phyloP scores from a whole-genome alignment of 2,113 vertebrate genomes.

The Paradoxurus hermaphroditus region DNA sequence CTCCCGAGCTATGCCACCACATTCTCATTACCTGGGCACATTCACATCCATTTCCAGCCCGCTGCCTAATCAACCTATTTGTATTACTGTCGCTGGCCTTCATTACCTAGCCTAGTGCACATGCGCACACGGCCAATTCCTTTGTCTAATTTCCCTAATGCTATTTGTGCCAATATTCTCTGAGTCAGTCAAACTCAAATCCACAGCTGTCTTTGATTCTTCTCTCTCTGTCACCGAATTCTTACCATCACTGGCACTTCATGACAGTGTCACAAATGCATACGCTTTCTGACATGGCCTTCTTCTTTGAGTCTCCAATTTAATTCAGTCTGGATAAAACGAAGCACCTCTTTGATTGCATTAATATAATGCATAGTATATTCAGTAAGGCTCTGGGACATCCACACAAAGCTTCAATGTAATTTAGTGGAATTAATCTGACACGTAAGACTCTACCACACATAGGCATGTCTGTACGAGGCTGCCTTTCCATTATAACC shows the following conservation, averaged over 20 bases:
- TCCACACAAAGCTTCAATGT: neutral
- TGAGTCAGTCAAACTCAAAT: neutral
- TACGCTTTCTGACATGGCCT: neutral
- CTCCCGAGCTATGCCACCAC: neutral
- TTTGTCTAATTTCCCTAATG: neutral
- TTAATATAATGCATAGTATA: conserved; percentile 2
- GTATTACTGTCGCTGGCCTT: conserved; percentile 1
- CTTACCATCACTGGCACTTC: neutral
- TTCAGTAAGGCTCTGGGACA: neutral
- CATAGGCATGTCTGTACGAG: neutral
- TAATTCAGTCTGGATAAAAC: neutral
- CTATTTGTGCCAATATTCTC: neutral
- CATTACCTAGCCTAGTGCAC: neutral
- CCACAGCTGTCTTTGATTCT: neutral
- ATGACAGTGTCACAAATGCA: neutral
- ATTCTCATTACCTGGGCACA: neutral
- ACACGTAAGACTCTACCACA: neutral
- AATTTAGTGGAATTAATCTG: neutral
- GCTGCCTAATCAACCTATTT: conserved; percentile 31
- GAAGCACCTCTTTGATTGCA: neutral
- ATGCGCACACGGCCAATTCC: neutral
- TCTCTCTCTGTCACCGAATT: neutral
- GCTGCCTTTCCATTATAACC: neutral
- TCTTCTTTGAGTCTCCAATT: neutral
- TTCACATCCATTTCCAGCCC: neutral